Base-by-base conservation (phyloP, 2,113 vertebrate genomes). In the Todiramphus saurophagus region DNA sequence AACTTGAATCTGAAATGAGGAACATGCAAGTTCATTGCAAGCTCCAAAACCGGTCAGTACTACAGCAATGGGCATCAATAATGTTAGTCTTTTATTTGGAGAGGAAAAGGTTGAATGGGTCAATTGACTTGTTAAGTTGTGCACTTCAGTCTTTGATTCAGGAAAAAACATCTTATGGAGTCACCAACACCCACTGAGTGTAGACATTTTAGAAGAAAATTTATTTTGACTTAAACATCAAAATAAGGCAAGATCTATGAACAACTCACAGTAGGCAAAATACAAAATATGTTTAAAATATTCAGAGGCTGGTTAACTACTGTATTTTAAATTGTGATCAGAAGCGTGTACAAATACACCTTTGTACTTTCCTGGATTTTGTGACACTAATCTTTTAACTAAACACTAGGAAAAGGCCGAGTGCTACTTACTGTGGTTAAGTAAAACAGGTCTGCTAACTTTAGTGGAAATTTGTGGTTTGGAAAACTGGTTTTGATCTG, bases 1-100 rank as follows among this genome's bases (percentile, higher is more conserved):
- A 93, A 98, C 97, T 39, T 99, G 99, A 95, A 99, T 98, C 99
- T 99, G 97, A 96, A 98, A 97, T 58, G 43, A 94, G 33, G 51
- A 93, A 59, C 69, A 30, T 9, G 31, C 0, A 58, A 19, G 25
- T 75, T 94, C 44, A 89, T 39, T 69, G 59, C 39, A 88, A 80
- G 31, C 55, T 88, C 67, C 55, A 66, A 79, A 85, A 48, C 0
- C 11, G 43, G 7, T 15, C 33, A 89, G 33, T 51, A 77, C 24
- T 81, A 41, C 31, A 78, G 27, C 51, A 77, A 74, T 2, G 11
- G n/a, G 7, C 35, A 74, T 39, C 76, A 67, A 6, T 53, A 73
- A 67, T 20, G 21, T 69, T 53, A 68, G 39, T 27, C 20, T 4
- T 4, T 69, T 33, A 77, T 8, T 80, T 58, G 7, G 24, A 70